Evolutionary conservation across 2,888 invertebrate genomes (phyloP), one percentile per base, ranked within the genome.

Genomic region (Pandemis heparana): DNA sequence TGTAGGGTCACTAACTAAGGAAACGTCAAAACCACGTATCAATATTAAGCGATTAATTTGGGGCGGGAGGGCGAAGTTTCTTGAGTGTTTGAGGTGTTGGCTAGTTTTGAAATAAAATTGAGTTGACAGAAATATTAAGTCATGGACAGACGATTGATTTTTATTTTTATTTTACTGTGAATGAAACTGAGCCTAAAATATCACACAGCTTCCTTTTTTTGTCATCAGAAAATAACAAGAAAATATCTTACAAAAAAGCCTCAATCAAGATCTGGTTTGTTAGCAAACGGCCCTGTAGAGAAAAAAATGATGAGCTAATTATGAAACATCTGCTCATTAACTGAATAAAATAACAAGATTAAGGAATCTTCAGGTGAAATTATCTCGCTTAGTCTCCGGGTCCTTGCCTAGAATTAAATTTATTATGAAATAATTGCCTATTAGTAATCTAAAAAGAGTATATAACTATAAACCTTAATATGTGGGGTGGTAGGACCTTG

Each of bases 11-110:
- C 85, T 88, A 83, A 83, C 84, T 85, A 86, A 85, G 89, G 85
- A 91, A 89, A 92, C 83, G 92, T 92, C 92, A 90, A 85, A 87
- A 88, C 83, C 92, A 91, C 87, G 81, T 90, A 90, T 91, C 91
- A 91, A 92, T 93, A 92, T 92, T 89, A 86, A 89, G 85, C 85
- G 85, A 89, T 89, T 89, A 89, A 86, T 84, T 86, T 84, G 83
- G 86, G 87, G 84, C 85, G 84, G 83, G 79, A 85, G 85, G 83
- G 79, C 81, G 78, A 81, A 83, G 80, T 80, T 85, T 86, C 77
- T 79, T 79, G 78, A 79, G 79, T 80, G 79, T 79, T 81, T 83
- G 84, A 84, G 82, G 83, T 84, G 84, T 86, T 85, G 83, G 84
- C 83, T 84, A 84, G 85, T 82, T 53, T 81, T 6, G 39, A 60